Evolutionary conservation across 2,888 invertebrate species (phyloP).

Genomic region (Drosophila borborema): DNA sequence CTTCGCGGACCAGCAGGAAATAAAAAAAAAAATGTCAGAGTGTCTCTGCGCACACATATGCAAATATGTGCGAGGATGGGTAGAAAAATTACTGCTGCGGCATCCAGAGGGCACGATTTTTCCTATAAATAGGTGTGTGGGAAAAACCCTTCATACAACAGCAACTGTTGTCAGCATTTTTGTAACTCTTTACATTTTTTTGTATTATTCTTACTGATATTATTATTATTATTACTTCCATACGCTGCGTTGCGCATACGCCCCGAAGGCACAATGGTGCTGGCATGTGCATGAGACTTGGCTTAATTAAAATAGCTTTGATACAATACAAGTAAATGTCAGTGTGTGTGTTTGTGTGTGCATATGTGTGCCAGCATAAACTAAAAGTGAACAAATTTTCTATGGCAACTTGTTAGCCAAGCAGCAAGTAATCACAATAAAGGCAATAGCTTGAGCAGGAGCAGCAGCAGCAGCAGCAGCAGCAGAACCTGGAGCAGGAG

Average conservation of each 20-base stretch:
- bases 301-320: constrained; percentile 59
- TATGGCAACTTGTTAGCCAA: constrained; percentile 54
- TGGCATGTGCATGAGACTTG: constrained; percentile 44
- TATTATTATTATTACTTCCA: constrained; percentile 50
- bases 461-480: background rate
- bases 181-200: constrained; percentile 20
- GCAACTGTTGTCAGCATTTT: constrained; percentile 45
- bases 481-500: background rate
- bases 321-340: constrained; percentile 13
- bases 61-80: constrained; percentile 12
- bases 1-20: constrained; percentile 33
- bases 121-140: constrained; percentile 31
- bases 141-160: constrained; percentile 16
- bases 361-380: constrained; percentile 18
- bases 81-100: constrained; percentile 12
- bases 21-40: constrained; percentile 54
- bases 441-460: constrained; percentile 23
- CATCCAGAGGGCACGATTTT: constrained; percentile 26
- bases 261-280: constrained; percentile 36
- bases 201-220: constrained; percentile 37
- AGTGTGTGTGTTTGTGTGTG: background rate
- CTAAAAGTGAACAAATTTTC: constrained; percentile 49
- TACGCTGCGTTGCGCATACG: constrained; percentile 48
- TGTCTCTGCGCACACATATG: constrained; percentile 12
- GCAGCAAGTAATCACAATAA: constrained; percentile 62